A percentile compares a stretch with the other conserved stretches of the same genome.
phyloP scores from a whole-genome alignment of 2,888 invertebrate species.

The Andrena bicolor region DNA sequence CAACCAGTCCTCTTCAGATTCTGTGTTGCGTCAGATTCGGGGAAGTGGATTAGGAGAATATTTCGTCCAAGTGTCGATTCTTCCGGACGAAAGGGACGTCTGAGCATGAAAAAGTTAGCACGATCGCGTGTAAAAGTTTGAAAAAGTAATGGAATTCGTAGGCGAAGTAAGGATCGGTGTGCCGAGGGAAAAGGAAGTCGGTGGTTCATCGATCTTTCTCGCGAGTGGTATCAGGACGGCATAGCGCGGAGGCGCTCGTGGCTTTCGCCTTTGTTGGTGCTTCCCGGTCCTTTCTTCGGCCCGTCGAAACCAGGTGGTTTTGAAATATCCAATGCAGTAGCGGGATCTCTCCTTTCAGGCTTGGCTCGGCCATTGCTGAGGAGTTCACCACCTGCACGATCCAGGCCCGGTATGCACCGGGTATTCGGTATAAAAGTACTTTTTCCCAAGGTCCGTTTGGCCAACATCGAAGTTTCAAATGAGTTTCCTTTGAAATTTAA shows the following conservation, averaged over 20 bases:
- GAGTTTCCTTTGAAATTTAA: conserved; percentile 74
- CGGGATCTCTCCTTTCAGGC: conserved; percentile 38
- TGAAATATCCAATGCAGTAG: conserved; percentile 59
- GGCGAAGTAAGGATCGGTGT: conserved; percentile 39
- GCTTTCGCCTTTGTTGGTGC: conserved; percentile 54
- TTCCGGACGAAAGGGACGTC: no score
- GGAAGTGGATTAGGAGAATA: no score
- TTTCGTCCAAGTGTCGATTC: no score
- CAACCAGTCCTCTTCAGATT: no score
- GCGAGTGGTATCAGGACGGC: conserved; percentile 57
- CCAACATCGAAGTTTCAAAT: conserved; percentile 70
- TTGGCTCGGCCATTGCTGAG: conserved; percentile 21
- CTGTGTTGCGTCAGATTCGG: no score
- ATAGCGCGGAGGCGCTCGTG: conserved; percentile 41
- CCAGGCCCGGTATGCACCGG: conserved; percentile 49
- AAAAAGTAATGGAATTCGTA: not conserved
- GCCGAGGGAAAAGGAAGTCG: conserved; percentile 32
- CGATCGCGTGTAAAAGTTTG: conserved; percentile 5
- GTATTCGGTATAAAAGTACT: conserved; percentile 69
- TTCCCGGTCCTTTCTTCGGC: conserved; percentile 56
- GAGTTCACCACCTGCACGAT: conserved; percentile 44
- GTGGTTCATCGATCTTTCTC: conserved; percentile 56
- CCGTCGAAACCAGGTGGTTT: conserved; percentile 67
- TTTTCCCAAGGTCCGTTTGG: conserved; percentile 69
- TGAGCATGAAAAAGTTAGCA: not conserved